Percentiles rank a stretch among this genome's conserved stretches.
Conservation (phyloP, 1,140 invertebrate genomes). For the Cyrtorhinus lividipennis region DNA sequence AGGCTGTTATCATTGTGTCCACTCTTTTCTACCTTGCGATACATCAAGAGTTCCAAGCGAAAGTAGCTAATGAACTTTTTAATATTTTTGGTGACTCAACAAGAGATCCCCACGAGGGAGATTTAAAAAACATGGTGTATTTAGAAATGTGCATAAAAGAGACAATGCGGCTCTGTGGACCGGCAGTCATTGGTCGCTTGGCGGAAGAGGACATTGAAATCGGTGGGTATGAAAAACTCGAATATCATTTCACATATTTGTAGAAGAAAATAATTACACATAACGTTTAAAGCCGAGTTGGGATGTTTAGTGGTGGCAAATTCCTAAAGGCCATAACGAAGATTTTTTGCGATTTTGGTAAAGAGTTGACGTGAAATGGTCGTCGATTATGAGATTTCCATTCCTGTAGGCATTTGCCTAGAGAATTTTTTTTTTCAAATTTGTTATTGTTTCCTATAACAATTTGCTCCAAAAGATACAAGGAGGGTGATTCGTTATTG, state of each 20-base stretch:
- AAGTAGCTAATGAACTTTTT: not conserved
- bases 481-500: no score
- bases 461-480: no score
- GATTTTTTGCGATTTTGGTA: no score
- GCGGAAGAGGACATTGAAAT: not conserved
- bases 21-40: not conserved
- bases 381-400: no score
- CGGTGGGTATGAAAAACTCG: not conserved
- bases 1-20: not conserved
- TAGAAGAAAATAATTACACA: no score
- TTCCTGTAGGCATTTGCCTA: no score
- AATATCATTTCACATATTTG: not conserved
- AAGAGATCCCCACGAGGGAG: slow-evolving; percentile 44
- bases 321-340: no score
- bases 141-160: slow-evolving; percentile 49
- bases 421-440: no score
- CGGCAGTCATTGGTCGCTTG: not conserved
- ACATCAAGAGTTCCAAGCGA: not conserved
- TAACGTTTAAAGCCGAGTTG: no score
- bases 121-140: slow-evolving; percentile 41
- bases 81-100: slow-evolving; percentile 45
- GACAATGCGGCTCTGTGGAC: slow-evolving; percentile 35
- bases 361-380: no score
- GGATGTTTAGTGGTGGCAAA: no score
- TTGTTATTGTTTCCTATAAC: not conserved